Evolutionary conservation across 2,888 invertebrate species (phyloP), one percentile per base, ranked within the genome.

Genomic region (Lepeophtheirus nordmannii): DNA sequence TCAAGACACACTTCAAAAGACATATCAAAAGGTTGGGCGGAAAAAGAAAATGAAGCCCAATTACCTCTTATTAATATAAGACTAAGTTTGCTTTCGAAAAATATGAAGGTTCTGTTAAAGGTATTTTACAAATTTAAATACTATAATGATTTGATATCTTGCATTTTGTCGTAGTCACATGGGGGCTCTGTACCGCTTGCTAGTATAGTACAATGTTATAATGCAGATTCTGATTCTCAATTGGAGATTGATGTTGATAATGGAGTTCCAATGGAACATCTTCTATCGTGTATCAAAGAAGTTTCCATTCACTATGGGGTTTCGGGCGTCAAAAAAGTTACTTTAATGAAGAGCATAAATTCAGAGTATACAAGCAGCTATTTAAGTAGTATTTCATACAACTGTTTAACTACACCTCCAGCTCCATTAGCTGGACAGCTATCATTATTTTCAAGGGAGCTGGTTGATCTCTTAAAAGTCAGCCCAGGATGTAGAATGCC

Each of bases 231-330:
- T 74, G 81, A 82, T 12, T 78, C 80, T 67, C 41, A 11, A 14
- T 75, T 83, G n/a, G 72, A 73, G n/a, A 73, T 73, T 10, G 71
- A 71, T 39, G 82, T 82, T 71, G 82, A 82, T 3, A 80, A 77
- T 68, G 90, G 91, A 7, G 91, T 92, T 17, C 85, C 90, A 0
- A 76, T 96, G 67, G 96, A 96, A 74, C 87, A 94, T 77, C 78
- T 96, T 66, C 82, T 96, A 37, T 85, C 89, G 62, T 89, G 89
- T 74, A 82, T 91, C 11, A 82, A 84, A 11, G 85, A 85, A 41
- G 81, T 93, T 46, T 80, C 81, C 70, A 76, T 84, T 38, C 75
- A 77, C 59, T 77, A 78, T 69, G 75, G 76, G 9, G 73, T 75
- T 22, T 77, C 78, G 62, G 79, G 80, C 67, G 77, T 80, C n/a